Conservation (phyloP, 2,888 invertebrate genomes). For the Sceliomorpha sp. region DNA sequence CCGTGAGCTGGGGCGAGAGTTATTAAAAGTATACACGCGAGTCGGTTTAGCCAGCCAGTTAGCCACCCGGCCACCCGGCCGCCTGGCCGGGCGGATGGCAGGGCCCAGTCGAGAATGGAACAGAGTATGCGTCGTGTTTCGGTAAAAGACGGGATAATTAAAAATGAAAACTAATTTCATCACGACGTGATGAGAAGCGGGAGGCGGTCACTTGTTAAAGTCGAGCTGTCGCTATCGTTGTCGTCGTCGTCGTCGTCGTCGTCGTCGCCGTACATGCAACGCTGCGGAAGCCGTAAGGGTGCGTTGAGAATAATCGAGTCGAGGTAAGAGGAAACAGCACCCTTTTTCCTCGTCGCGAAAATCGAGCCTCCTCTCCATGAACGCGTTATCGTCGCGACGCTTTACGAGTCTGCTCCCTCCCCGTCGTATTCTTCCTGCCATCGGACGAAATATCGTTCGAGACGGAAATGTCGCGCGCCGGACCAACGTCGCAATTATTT, state of each 20-base stretch:
- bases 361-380: constrained; percentile 3
- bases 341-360: constrained; percentile 6
- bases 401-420: too few species aligned
- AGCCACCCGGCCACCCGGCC: too few species aligned
- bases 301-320: background rate
- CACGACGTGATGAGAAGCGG: constrained; percentile 55
- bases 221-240: constrained; percentile 1
- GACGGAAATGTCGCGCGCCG: constrained; percentile 43
- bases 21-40: background rate
- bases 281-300: too few species aligned
- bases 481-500: constrained; percentile 43
- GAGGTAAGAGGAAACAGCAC: background rate
- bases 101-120: too few species aligned
- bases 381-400: constrained; percentile 7
- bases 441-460: constrained; percentile 39
- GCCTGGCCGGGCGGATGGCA: too few species aligned
- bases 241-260: too few species aligned
- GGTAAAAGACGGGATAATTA: constrained; percentile 55
- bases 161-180: constrained; percentile 67
- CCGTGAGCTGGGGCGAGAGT: background rate
- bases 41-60: too few species aligned
- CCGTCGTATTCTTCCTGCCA: constrained; percentile 37
- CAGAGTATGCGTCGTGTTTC: constrained; percentile 11
- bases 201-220: constrained; percentile 52
- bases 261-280: too few species aligned